Evolutionary conservation across 37 sponge, comb jelly and placozoan species (phyloP), one percentile per base, ranked within the genome.

Genomic region (Mnemiopsis leidyi): DNA sequence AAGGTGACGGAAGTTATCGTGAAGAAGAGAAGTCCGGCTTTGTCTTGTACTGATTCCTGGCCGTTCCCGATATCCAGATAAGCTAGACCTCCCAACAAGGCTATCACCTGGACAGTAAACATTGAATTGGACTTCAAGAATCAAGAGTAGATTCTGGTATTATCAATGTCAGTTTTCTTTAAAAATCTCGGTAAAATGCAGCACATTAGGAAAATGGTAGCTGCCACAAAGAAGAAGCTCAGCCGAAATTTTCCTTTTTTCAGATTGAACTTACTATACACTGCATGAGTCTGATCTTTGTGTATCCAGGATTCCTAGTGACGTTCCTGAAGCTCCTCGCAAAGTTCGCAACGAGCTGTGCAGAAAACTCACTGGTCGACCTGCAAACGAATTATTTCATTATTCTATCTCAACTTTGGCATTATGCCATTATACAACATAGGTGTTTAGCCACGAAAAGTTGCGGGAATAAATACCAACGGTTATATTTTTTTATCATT

Each of bases 91-190:
- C 75, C 75, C 30, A 71, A 25, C 20, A 71, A 28, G 20, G 30
- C 7, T 71, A 71, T n/a, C 75, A 71, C 75, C 75, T 71, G 75
- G n/a, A 25, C 5, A 71, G 25, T n/a, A n/a, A n/a, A n/a, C n/a
- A n/a, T n/a, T n/a, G n/a, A n/a, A n/a, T n/a, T n/a, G n/a, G n/a
- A n/a, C n/a, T n/a, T n/a, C n/a, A n/a, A n/a, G n/a, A n/a, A n/a
- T n/a, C n/a, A n/a, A n/a, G n/a, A n/a, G n/a, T n/a, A n/a, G n/a
- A n/a, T n/a, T n/a, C n/a, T n/a, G n/a, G n/a, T n/a, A n/a, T n/a
- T n/a, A n/a, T n/a, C n/a, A n/a, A n/a, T n/a, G n/a, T n/a, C n/a
- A n/a, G n/a, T 20, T 67, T 67, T 67, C n/a, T n/a, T n/a, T n/a
- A n/a, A n/a, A n/a, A n/a, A n/a, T n/a, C n/a, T n/a, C n/a, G n/a